phyloP scores from a whole-genome alignment of 2,113 vertebrate genomes.

The Delphinapterus leucas region DNA sequence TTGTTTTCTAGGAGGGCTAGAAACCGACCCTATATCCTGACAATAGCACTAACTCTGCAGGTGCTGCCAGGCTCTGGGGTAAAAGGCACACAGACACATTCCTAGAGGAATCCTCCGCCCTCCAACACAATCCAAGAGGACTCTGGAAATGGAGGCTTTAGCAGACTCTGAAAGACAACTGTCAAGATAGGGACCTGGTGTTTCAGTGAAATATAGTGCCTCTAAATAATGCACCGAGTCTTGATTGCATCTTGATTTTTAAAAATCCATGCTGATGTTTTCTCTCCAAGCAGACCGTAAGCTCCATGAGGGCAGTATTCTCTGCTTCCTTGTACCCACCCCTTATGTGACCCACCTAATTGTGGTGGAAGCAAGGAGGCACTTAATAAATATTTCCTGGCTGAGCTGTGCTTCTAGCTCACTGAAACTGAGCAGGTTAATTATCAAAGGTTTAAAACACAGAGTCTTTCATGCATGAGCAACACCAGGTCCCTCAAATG shows the following conservation, averaged over 20 bases:
- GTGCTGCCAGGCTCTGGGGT: not conserved
- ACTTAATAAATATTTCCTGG: not conserved
- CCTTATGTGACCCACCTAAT: not conserved
- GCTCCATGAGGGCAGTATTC: not conserved
- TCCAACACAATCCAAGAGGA: not conserved
- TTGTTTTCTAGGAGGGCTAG: not conserved
- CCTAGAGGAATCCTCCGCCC: not conserved
- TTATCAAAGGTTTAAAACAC: not conserved
- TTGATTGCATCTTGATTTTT: not conserved
- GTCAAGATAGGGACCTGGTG: not conserved
- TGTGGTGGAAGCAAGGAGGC: not conserved
- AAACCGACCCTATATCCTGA: not conserved
- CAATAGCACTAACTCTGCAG: not conserved
- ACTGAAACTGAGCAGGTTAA: not conserved
- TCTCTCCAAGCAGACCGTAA: not conserved
- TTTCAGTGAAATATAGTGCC: not conserved
- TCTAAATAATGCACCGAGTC: not conserved
- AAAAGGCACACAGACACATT: not conserved
- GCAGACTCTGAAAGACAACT: not conserved
- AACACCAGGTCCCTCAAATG: not conserved
- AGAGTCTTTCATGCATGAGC: not conserved
- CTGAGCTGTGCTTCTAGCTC: not conserved
- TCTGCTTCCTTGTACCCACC: not conserved
- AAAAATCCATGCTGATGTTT: not conserved
- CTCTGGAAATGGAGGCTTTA: not conserved